Base-by-base conservation (phyloP, 2,113 vertebrate species). In the Sinocyclocheilus rhinocerous region DNA sequence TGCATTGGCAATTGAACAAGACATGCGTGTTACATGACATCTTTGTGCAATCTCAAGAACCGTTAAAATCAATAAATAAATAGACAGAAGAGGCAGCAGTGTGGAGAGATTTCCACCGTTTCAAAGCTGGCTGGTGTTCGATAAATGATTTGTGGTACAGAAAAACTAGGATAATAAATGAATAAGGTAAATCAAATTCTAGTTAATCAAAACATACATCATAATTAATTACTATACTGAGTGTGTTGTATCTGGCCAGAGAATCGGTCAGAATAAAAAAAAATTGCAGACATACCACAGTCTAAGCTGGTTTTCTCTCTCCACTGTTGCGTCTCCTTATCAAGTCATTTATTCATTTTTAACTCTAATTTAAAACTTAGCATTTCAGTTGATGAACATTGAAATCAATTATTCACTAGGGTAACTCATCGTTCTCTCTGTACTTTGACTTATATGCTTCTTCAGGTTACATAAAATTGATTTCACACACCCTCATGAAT, bases 11-110 rank as follows among this genome's bases (percentile, higher is more conserved):
- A 92, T 93, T 94, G 93, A 90, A 90, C 89, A 93, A 89, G 42
- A 92, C 97, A 99, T 99, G 97, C 98, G 96, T 77, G 89, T 93
- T 92, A 95, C 95, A 96, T 89, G 95, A 95, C 96, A 94, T 87
- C 92, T 88, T 90, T 89, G 90, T 92, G 94, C 88, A 92, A 95
- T 90, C 92, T 94, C 91, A 94, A 93, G 87, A 93, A 93, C 91
- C 36, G 89, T 90, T 94, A 91, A 93, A 94, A 94, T 93, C 89
- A 94, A 94, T 94, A 93, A 93, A 93, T 93, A 93, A 93, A 94
- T 90, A 90, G 90, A 94, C 90, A 90, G 85, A 92, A 94, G 93
- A 93, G 91, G 91, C 91, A 91, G 89, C 87, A 94, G 92, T 89
- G 92, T 91, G 92, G 94, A 94, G 93, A 94, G 93, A 92, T 90